phyloP scores from a whole-genome alignment of 2,113 vertebrate species.

The Hemichromis elongatus region DNA sequence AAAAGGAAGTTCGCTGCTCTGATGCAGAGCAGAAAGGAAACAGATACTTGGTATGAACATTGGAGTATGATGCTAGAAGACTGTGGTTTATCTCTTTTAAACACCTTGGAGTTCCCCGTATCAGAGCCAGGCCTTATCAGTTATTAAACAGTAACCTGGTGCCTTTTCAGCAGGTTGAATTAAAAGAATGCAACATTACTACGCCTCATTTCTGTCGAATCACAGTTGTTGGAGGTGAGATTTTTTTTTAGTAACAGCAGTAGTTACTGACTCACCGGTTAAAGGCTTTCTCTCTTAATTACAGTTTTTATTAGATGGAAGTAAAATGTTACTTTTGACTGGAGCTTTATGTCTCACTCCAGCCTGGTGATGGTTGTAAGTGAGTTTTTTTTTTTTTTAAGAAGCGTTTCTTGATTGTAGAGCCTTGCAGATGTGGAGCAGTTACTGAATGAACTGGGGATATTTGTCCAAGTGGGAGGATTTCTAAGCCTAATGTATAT shows the following conservation, averaged over 20 bases:
- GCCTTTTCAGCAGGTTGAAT: background rate
- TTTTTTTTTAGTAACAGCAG: background rate
- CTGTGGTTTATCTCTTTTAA: background rate
- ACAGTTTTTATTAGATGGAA: background rate
- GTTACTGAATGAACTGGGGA: background rate
- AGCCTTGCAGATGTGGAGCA: background rate
- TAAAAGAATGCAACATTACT: background rate
- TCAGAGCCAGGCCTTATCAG: background rate
- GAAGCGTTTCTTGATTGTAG: background rate
- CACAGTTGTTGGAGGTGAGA: background rate
- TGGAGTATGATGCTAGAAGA: background rate
- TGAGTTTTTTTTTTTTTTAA: background rate
- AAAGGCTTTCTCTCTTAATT: background rate
- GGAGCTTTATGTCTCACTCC: background rate
- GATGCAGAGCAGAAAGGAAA: background rate
- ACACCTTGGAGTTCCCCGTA: background rate
- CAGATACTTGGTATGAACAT: background rate
- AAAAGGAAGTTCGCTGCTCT: background rate
- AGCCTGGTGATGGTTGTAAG: background rate
- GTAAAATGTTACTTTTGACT: background rate
- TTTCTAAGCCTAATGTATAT: background rate
- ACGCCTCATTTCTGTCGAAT: background rate
- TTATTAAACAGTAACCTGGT: background rate
- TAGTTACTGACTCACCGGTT: background rate
- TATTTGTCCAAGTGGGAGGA: background rate